These are phyloP conservation scores for Sciurus carolinensis DNA, from an alignment of 2,797 vertebrate species.

Conservation along the genomic window DNA sequence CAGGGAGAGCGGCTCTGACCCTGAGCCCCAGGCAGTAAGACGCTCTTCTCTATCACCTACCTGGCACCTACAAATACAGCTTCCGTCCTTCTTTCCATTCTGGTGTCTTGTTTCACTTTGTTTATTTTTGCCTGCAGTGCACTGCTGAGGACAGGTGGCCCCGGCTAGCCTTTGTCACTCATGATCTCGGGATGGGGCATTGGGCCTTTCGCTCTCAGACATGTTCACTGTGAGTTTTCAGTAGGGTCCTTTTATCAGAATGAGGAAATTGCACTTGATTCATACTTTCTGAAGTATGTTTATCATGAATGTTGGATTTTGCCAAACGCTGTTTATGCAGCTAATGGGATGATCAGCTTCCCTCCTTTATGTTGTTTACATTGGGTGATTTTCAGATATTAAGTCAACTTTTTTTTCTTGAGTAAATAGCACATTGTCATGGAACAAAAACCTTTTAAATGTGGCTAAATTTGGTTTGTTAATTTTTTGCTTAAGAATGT, in stretches of 20 bases:
- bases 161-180: neutral
- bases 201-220: neutral
- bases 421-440: neutral
- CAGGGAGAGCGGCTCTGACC: neutral
- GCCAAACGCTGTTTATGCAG: neutral
- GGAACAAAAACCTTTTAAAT: neutral
- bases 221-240: neutral
- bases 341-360: neutral
- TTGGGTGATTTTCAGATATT: neutral
- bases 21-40: neutral
- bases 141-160: neutral
- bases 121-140: neutral
- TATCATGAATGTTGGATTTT: neutral
- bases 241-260: neutral
- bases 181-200: neutral
- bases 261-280: neutral
- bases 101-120: neutral
- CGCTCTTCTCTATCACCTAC: neutral
- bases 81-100: neutral
- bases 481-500: neutral
- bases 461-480: neutral
- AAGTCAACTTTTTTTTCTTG: slow-evolving; percentile 32
- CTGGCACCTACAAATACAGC: neutral
- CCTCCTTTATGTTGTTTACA: neutral
- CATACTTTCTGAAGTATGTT: neutral